These are phyloP conservation scores for Bubalus kerabau DNA, from an alignment of 2,113 vertebrate genomes.

Conservation along the genomic window DNA sequence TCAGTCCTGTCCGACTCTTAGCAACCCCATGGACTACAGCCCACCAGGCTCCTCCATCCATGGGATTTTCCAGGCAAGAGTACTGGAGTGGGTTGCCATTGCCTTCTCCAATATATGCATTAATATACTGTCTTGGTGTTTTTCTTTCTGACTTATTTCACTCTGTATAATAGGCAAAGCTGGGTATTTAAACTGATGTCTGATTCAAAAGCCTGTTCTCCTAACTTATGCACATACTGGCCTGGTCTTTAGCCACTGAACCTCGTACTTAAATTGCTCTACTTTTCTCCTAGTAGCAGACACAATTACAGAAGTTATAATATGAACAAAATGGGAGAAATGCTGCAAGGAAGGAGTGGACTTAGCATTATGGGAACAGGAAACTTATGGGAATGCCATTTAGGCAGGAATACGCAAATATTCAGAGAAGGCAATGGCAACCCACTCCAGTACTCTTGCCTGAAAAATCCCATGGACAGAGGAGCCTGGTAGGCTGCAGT, in stretches of 20 bases:
- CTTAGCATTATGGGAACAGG: background rate
- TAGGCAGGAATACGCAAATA: background rate
- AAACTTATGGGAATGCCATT: background rate
- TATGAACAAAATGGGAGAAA: background rate
- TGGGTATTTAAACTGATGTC: background rate
- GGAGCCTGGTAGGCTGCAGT: too few relatives aligned
- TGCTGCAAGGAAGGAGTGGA: background rate
- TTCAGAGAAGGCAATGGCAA: too few relatives aligned
- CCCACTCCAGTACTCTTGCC: too few relatives aligned
- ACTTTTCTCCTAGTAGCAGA: background rate
- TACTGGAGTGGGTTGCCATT: too few relatives aligned
- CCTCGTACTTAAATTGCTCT: background rate
- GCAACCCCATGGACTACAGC: too few relatives aligned
- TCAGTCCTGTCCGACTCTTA: too few relatives aligned
- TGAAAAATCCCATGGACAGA: too few relatives aligned
- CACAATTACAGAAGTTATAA: background rate
- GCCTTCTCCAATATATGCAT: background rate
- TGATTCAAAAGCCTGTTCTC: conserved; percentile 32
- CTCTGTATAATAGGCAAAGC: background rate
- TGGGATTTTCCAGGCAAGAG: too few relatives aligned
- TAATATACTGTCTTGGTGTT: background rate
- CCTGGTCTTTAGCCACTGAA: conserved; percentile 5
- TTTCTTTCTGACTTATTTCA: background rate
- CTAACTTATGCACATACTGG: background rate
- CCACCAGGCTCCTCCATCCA: too few relatives aligned